Evolutionary conservation across 2,113 vertebrate genomes (phyloP).

Genomic region (Epinephelus cyanopodus): DNA sequence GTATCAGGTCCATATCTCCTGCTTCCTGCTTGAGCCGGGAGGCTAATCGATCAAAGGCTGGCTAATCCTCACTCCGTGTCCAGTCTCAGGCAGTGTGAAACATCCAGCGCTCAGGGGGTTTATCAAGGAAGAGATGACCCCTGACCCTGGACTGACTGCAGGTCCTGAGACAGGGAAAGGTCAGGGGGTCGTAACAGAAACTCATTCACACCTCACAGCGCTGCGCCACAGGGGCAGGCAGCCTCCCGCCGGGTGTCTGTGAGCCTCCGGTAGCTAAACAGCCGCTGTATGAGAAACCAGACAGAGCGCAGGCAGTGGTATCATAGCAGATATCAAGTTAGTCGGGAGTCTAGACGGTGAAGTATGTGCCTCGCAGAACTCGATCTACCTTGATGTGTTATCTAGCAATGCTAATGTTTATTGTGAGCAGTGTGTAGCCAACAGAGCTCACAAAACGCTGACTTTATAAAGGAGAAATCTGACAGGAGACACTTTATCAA

Average conservation of each 20-base stretch:
- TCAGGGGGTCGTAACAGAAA: constrained; percentile 73
- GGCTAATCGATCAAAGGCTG: constrained; percentile 69
- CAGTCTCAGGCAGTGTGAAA: constrained; percentile 33
- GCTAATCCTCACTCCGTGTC: constrained; percentile 58
- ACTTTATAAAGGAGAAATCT: neutral
- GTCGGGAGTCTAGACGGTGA: constrained; percentile 75
- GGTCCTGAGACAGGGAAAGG: constrained; percentile 74
- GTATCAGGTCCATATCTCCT: constrained; percentile 12
- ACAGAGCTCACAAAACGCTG: neutral
- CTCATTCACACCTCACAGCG: constrained; percentile 76
- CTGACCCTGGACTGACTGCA: constrained; percentile 61
- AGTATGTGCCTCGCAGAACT: constrained; percentile 67
- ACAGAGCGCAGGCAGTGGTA: constrained; percentile 38
- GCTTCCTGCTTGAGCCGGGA: constrained; percentile 56
- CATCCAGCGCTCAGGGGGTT: constrained; percentile 41
- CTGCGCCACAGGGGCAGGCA: constrained; percentile 33
- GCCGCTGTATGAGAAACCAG: constrained; percentile 40
- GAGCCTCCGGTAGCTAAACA: constrained; percentile 57
- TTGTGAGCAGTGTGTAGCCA: constrained; percentile 28
- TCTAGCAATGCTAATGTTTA: constrained; percentile 56
- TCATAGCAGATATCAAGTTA: constrained; percentile 71
- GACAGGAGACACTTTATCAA: constrained; percentile 1
- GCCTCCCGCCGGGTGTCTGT: constrained; percentile 47
- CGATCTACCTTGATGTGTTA: constrained; percentile 60
- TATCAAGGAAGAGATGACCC: constrained; percentile 72